These are phyloP conservation scores for Anoplolepis gracilipes DNA, from an alignment of 1,140 invertebrate species.

Conservation along the genomic window DNA sequence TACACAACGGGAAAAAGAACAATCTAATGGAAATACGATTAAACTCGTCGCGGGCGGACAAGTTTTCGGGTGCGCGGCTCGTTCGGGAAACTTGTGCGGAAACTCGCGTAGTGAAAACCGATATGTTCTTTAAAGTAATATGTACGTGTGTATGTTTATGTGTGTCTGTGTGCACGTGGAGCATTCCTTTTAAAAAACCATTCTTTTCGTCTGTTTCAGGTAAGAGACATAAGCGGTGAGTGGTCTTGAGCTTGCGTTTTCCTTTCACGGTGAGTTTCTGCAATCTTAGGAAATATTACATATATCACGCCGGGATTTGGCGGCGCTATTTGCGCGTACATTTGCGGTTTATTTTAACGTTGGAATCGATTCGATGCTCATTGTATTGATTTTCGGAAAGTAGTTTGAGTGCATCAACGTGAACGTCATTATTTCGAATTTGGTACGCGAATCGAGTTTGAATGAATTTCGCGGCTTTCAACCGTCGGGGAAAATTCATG, in stretches of 20 bases:
- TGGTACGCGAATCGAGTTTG: conserved; percentile 50
- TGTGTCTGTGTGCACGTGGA: background rate
- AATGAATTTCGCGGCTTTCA: conserved; percentile 52
- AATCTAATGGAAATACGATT: conserved; percentile 73
- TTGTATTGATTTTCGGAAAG: conserved; percentile 48
- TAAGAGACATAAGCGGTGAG: conserved; percentile 69
- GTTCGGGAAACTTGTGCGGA: conserved; percentile 22
- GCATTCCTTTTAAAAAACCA: conserved; percentile 52
- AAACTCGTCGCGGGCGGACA: conserved; percentile 59
- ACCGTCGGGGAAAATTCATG: conserved; percentile 42
- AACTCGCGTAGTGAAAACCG: conserved; percentile 13
- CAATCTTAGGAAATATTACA: background rate
- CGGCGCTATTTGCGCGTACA: background rate
- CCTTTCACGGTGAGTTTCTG: background rate
- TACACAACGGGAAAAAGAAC: conserved; percentile 48
- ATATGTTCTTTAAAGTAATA: conserved; percentile 36
- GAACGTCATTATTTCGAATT: conserved; percentile 59
- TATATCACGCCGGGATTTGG: background rate
- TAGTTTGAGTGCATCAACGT: conserved; percentile 55
- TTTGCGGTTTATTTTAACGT: conserved; percentile 20
- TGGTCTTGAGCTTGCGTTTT: conserved; percentile 24
- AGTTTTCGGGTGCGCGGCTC: conserved; percentile 59
- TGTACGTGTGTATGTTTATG: background rate
- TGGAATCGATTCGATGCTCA: background rate
- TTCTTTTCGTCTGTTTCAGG: conserved; percentile 75